Base-by-base conservation (phyloP, 2,888 invertebrate genomes). In the Odontomyia ornata region DNA sequence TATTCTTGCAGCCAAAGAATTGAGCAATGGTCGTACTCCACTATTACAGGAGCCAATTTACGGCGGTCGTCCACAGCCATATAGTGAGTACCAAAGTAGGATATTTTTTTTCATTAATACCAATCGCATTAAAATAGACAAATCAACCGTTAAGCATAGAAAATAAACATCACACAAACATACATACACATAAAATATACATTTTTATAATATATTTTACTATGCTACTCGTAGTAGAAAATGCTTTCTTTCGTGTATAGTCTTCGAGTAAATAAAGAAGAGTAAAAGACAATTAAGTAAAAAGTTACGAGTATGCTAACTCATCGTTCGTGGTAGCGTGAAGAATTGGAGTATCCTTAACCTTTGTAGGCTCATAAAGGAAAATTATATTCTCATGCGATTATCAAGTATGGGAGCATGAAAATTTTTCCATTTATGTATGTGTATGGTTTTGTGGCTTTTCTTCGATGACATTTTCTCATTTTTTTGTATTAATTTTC, bases 31-130 rank as follows among this genome's bases (percentile, higher is more conserved):
- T 83, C 94, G 94, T 81, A 94, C 95, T 65, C 95, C 96, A 75
- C 90, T 96, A 80, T 90, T 96, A 77, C 95, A 95, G 87, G 95
- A 95, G 83, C 96, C 96, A 80, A 92, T 95, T 87, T 95, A 93
- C 81, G 95, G 95, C 80, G 93, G 94, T 79, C 90, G 95, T 83
- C 95, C 95, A 80, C 94, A 94, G 87, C 95, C 95, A 80, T 96
- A 93, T 89, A 94, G 95, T 95, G 89, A 94, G 93, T 93, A 83
- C 76, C 57, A 73, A 73, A 73, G 73, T 73, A 73, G 73, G 73
- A 57, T 73, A 73, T 73, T 73, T 43, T 47, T 36, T 23, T 43
- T 67, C 21, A 28, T 15, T 30, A 64, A 67, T 36, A 23, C 46
- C 1, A 36, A 36, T 5, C 5, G 9, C 36, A 36, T 36, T 9